Evolutionary conservation across 1,140 invertebrate species (phyloP).

Genomic region (Eumeta japonica): DNA sequence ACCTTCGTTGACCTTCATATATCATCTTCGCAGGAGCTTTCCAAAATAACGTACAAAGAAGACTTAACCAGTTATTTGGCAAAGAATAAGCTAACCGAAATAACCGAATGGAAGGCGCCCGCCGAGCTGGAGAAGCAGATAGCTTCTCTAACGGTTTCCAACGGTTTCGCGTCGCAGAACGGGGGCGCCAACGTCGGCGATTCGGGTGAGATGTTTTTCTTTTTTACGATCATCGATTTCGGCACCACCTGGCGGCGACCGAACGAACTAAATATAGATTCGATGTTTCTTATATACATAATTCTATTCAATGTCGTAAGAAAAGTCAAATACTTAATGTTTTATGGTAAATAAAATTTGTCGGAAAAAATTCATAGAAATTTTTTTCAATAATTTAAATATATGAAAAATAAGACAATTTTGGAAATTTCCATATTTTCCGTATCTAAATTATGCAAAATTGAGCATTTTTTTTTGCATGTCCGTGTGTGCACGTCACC

Average conservation of each 20-base stretch:
- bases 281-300: too few relatives aligned
- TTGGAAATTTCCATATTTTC: neutral
- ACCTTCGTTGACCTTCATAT: too few relatives aligned
- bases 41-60: constrained; percentile 48
- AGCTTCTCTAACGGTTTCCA: constrained; percentile 29
- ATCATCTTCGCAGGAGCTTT: constrained; percentile 49
- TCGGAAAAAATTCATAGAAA: too few relatives aligned
- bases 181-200: too few relatives aligned
- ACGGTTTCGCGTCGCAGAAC: constrained; percentile 34
- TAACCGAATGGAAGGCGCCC: constrained; percentile 39
- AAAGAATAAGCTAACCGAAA: constrained; percentile 33
- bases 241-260: too few relatives aligned
- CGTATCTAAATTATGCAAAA: too few relatives aligned
- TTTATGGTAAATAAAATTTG: neutral
- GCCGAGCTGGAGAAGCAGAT: constrained; percentile 37
- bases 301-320: too few relatives aligned
- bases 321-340: too few relatives aligned
- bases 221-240: neutral
- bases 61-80: constrained; percentile 37
- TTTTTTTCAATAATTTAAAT: neutral
- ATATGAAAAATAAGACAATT: neutral
- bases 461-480: neutral
- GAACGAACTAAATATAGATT: too few relatives aligned
- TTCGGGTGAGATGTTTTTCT: neutral
- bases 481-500: too few relatives aligned